Percentiles rank a stretch among this genome's conserved stretches.
These are phyloP conservation scores for Pyrocoelia pectoralis DNA, from an alignment of 2,888 invertebrate genomes.

Conservation along the genomic window DNA sequence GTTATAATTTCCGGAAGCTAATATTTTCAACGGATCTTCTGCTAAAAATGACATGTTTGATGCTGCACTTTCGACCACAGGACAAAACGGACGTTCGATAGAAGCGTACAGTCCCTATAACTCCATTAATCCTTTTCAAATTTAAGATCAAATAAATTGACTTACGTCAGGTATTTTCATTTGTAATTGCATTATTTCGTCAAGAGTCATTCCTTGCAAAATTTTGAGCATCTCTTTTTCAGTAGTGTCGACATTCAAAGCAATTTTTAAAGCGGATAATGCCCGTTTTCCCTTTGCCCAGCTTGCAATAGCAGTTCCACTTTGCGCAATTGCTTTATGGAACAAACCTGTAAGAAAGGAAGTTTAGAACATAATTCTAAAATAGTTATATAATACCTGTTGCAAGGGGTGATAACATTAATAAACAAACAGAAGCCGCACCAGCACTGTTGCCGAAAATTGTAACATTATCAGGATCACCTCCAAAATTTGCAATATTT, in stretches of 20 bases:
- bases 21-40: constrained; percentile 47
- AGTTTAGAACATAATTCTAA: not conserved
- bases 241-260: constrained; percentile 25
- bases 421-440: constrained; percentile 60
- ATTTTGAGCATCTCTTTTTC: constrained; percentile 55
- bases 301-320: constrained; percentile 50
- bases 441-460: constrained; percentile 66
- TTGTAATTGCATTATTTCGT: constrained; percentile 33
- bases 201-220: constrained; percentile 44
- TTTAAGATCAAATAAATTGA: not conserved
- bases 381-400: constrained; percentile 46
- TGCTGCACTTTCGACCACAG: constrained; percentile 41
- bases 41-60: constrained; percentile 48
- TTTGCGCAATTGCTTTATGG: constrained; percentile 54
- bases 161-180: constrained; percentile 36
- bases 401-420: constrained; percentile 62
- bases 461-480: constrained; percentile 63
- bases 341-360: constrained; percentile 43
- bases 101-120: not conserved
- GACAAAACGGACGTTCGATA: constrained; percentile 18
- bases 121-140: not conserved
- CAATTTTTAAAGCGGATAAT: constrained; percentile 45
- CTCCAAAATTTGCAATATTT: constrained; percentile 63
- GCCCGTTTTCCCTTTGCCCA: constrained; percentile 52
- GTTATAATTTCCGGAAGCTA: constrained; percentile 50